phyloP scores from a whole-genome alignment of 2,113 vertebrate genomes.

The Pitta sordida region DNA sequence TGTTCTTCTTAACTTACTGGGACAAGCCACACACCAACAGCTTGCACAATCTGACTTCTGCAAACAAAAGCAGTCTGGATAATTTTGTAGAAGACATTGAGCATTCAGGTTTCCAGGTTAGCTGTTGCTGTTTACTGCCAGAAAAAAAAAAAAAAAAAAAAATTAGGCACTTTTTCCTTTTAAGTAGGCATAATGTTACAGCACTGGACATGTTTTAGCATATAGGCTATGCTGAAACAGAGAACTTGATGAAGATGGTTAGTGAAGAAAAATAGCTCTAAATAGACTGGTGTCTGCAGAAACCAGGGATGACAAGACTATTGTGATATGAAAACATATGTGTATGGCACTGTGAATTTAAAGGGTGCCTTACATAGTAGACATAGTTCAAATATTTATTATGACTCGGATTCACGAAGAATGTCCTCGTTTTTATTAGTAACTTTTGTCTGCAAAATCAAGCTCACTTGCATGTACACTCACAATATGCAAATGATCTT shows the following conservation, averaged over 20 bases:
- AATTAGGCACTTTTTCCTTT: neutral
- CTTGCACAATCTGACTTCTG: slow-evolving; percentile 16
- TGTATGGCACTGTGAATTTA: neutral
- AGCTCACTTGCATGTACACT: neutral
- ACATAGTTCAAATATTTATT: neutral
- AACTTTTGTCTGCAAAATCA: neutral
- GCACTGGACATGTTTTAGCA: slow-evolving; percentile 24
- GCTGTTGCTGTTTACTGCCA: neutral
- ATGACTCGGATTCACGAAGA: neutral
- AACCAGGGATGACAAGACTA: neutral
- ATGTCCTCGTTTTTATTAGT: neutral
- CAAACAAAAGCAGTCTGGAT: slow-evolving; percentile 28
- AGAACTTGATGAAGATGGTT: slow-evolving; percentile 4
- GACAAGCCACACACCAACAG: slow-evolving; percentile 29
- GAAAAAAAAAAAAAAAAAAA: neutral
- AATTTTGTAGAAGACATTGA: slow-evolving; percentile 2
- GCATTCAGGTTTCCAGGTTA: neutral
- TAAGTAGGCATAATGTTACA: neutral
- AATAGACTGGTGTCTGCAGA: neutral
- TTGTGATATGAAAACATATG: neutral
- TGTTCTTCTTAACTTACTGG: neutral
- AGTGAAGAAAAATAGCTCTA: neutral
- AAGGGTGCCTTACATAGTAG: neutral
- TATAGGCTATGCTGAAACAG: neutral
- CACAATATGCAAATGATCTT: neutral